Base-by-base conservation (phyloP, 2,888 invertebrate genomes). In the Orchesellides sinensis region DNA sequence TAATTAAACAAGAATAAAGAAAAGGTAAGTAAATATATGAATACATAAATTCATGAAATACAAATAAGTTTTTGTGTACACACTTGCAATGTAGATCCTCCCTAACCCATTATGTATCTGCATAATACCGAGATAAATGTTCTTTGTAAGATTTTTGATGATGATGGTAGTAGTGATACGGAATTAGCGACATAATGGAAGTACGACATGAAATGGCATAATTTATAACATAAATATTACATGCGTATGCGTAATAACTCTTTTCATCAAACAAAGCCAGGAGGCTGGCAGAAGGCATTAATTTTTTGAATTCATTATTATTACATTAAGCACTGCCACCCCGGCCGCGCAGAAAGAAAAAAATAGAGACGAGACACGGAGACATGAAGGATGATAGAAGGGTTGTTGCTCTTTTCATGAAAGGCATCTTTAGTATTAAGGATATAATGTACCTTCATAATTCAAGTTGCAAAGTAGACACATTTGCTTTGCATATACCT, bases 401-500 rank as follows among this genome's bases (percentile, higher is more conserved):
- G 83, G 83, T 83, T 83, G 83, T 83, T 83, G 83, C 83, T 83
- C 83, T 65, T 69, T 83, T 35, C 47, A 69, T 54, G 47, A 49
- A 49, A 23, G 52, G 29, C 69, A 47, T 47, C 69, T 66, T 49
- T 72, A 32, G 17, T 40, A 32, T n/a, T 65, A 32, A 73, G 40
- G 27, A 63, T 49, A 17, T 25, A 74, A 56, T 4, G 25, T 56
- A n/a, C 25, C 56, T 32, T 61, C 61, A 40, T 40, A n/a, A n/a
- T 40, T 40, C 40, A 40, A 40, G 40, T 2, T 52, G 52, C 12
- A 52, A 17, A 52, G 17, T 10, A 21, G 14, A n/a, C 17, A 10
- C 14, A 10, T n/a, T 49, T n/a, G 5, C 49, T 49, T n/a, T 49
- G 8, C 19, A 1, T 10, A 17, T 52, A 19, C 52, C 52, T 52